These are phyloP conservation scores for Lagodon rhomboides DNA, from an alignment of 2,797 vertebrate species.

Conservation along the genomic window DNA sequence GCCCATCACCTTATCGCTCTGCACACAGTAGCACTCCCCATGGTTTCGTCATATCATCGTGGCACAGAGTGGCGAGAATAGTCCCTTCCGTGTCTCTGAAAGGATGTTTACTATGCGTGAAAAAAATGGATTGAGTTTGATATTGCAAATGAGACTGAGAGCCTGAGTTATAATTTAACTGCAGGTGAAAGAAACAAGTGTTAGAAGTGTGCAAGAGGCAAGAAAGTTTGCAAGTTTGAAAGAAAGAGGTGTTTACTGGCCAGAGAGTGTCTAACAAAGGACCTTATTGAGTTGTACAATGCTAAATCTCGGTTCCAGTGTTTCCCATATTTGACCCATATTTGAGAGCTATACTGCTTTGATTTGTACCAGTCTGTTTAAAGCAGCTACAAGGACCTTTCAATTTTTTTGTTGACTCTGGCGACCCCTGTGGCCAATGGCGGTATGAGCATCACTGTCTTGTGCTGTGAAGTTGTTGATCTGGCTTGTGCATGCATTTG, in stretches of 20 bases:
- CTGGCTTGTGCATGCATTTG: too few species aligned
- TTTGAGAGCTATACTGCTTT: not conserved
- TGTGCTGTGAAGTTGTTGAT: too few species aligned
- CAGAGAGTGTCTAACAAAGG: not conserved
- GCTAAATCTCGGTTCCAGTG: not conserved
- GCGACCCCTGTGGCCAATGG: too few species aligned
- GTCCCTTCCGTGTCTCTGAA: not conserved
- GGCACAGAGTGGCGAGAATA: not conserved
- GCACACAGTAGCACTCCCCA: slow-evolving; percentile 5
- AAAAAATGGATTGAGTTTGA: too few species aligned
- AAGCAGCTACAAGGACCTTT: too few species aligned
- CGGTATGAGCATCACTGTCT: too few species aligned
- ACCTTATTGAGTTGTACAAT: not conserved
- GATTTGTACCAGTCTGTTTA: not conserved
- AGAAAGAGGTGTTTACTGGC: not conserved
- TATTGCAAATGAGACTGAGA: not conserved
- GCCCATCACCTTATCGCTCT: not conserved
- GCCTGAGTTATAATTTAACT: not conserved
- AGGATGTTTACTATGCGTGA: not conserved
- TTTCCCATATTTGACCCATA: not conserved
- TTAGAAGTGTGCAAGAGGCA: too few species aligned
- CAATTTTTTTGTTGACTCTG: too few species aligned
- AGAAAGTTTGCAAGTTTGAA: too few species aligned
- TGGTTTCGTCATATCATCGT: not conserved
- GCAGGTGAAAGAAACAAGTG: too few species aligned